Evolutionary conservation across 2,113 vertebrate species (phyloP).

Genomic region (Scortum barcoo): DNA sequence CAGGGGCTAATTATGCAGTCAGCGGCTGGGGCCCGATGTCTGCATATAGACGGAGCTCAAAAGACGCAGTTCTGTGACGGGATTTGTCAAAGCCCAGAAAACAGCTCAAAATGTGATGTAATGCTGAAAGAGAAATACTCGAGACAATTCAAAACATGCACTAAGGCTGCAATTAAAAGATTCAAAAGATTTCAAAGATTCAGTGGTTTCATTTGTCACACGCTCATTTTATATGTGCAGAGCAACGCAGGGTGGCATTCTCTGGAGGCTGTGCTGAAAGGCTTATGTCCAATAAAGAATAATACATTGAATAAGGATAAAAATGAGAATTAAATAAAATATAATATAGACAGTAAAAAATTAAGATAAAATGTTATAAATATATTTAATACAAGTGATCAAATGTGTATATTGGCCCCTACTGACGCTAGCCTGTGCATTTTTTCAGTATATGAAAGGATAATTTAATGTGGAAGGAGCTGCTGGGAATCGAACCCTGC

Average conservation of each 20-base stretch:
- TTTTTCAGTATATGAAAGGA: background rate
- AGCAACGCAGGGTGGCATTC: background rate
- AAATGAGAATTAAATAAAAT: background rate
- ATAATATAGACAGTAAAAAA: background rate
- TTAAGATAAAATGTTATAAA: too few relatives aligned
- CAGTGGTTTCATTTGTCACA: background rate
- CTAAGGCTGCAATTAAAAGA: background rate
- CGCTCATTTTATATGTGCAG: background rate
- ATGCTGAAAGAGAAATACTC: background rate
- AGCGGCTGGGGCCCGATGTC: background rate
- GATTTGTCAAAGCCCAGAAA: background rate
- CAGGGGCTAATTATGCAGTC: constrained; percentile 15
- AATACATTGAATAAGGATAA: background rate
- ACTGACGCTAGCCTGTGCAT: background rate
- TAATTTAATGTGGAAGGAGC: background rate
- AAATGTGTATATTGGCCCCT: background rate
- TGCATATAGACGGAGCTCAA: background rate
- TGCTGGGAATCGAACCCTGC: background rate
- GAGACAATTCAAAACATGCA: background rate
- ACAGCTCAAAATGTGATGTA: background rate
- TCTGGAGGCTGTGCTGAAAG: background rate
- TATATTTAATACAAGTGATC: background rate
- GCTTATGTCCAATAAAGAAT: background rate
- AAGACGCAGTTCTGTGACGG: background rate
- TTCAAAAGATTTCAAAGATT: constrained; percentile 9